phyloP scores from a whole-genome alignment of 2,888 invertebrate genomes.

The Dicranocentrus wangi region DNA sequence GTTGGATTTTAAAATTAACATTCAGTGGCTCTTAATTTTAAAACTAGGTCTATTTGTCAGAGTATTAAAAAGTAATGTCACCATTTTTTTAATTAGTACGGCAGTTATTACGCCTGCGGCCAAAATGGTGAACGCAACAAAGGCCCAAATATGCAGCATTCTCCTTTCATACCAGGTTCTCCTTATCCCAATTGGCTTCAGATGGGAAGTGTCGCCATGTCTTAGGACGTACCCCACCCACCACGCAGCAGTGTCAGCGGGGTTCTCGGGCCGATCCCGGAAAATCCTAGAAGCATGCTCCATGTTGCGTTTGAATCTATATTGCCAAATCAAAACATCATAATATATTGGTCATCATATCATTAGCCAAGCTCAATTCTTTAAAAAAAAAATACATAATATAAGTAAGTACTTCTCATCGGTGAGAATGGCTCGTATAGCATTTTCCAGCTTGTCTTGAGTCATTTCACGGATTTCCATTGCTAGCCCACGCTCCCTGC shows the following conservation, averaged over 20 bases:
- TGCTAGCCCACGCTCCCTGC: conserved; percentile 54
- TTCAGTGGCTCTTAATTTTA: conserved; percentile 1
- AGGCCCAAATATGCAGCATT: conserved; percentile 33
- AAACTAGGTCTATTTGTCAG: not conserved
- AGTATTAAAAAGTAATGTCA: not conserved
- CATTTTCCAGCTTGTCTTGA: conserved; percentile 40
- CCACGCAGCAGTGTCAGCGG: conserved; percentile 60
- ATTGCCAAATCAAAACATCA: not conserved
- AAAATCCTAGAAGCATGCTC: conserved; percentile 41
- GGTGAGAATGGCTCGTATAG: conserved; percentile 50
- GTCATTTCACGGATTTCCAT: conserved; percentile 62
- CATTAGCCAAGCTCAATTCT: too few species aligned
- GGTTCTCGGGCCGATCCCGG: conserved; percentile 48
- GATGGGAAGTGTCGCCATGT: conserved; percentile 54
- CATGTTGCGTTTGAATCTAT: conserved; percentile 59
- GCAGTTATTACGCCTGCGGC: not conserved
- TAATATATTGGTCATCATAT: too few species aligned
- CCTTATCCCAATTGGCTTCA: conserved; percentile 38
- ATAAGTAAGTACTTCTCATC: conserved; percentile 31
- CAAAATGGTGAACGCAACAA: not conserved
- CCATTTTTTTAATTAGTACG: not conserved
- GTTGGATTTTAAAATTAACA: too few species aligned
- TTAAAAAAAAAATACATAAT: not conserved
- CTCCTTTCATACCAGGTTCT: conserved; percentile 62
- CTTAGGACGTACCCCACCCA: conserved; percentile 59